A percentile compares a stretch with the other conserved stretches of the same genome.
These are phyloP conservation scores for Dolichomitus sp. DNA, from an alignment of 2,888 invertebrate species.

Conservation along the genomic window DNA sequence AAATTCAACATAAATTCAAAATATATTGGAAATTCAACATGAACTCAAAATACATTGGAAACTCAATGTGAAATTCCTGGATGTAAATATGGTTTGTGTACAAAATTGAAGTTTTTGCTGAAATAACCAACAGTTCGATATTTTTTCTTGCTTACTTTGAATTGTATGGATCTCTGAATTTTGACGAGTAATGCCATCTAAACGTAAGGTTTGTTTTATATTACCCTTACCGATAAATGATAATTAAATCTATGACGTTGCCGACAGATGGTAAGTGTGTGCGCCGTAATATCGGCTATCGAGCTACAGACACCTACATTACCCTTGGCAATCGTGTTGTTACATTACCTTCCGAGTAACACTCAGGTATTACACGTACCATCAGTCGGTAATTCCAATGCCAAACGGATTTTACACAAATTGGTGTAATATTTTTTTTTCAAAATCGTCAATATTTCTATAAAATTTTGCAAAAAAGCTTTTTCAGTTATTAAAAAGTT, in stretches of 20 bases:
- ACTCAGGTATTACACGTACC: neutral
- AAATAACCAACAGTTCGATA: no score
- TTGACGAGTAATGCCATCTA: neutral
- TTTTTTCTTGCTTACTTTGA: no score
- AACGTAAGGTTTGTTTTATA: neutral
- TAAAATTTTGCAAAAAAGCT: neutral
- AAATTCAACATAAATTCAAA: no score
- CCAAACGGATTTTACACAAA: neutral
- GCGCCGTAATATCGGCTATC: neutral
- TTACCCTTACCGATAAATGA: no score
- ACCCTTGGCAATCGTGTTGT: neutral
- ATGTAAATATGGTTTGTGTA: no score
- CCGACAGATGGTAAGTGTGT: neutral
- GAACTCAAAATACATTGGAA: no score
- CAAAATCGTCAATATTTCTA: neutral
- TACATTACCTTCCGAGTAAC: neutral
- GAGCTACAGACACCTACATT: neutral
- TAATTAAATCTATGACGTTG: neutral
- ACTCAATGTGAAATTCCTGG: no score
- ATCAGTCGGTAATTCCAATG: neutral
- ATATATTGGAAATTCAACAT: no score
- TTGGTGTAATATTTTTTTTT: no score
- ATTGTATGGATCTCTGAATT: neutral
- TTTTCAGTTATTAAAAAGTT: constrained; percentile 7
- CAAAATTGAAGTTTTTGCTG: no score